Conservation (phyloP, 1,140 invertebrate species). For the Vanessa tameamea region DNA sequence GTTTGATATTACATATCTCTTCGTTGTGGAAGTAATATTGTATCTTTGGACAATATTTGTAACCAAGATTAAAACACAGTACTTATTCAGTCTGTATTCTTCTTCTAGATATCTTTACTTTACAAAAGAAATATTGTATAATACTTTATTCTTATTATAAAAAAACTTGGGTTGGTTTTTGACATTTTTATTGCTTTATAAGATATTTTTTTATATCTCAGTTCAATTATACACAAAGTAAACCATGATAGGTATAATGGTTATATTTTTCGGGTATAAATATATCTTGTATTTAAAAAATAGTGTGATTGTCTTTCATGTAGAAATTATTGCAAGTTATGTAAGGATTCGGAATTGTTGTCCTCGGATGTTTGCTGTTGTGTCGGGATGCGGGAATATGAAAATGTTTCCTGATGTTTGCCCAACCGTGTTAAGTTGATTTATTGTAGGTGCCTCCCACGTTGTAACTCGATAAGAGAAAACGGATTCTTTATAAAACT, state of each 20-base stretch:
- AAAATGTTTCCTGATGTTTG: conserved; percentile 30
- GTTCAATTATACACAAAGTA: no score
- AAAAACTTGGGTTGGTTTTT: no score
- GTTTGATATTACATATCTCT: neutral
- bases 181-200: no score
- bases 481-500: neutral
- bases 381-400: conserved; percentile 22
- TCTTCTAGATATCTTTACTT: no score
- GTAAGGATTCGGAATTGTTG: conserved; percentile 16
- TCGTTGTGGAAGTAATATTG: neutral
- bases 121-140: no score
- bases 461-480: conserved; percentile 1
- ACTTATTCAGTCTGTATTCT: neutral
- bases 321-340: conserved; percentile 7
- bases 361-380: conserved; percentile 21
- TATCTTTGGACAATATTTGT: neutral
- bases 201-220: no score
- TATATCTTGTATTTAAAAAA: neutral
- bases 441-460: conserved; percentile 12
- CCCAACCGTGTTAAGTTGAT: conserved; percentile 22
- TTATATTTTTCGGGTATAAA: neutral
- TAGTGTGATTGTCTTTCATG: neutral
- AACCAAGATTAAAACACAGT: neutral
- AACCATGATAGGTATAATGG: no score
- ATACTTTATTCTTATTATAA: no score